phyloP scores from a whole-genome alignment of 2,888 invertebrate genomes.

The Baronia brevicornis region DNA sequence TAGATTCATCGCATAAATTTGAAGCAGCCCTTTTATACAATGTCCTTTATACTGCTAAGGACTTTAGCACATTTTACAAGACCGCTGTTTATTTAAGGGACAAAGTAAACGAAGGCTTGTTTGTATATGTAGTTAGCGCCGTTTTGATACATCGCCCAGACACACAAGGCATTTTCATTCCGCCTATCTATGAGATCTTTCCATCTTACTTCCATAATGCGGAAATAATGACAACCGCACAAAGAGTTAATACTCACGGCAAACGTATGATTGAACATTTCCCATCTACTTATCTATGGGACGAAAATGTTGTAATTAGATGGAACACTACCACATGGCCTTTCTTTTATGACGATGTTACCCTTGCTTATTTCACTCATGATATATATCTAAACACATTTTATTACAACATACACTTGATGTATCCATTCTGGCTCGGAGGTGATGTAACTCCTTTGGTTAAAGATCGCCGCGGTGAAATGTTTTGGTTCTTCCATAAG shows the following conservation, averaged over 20 bases:
- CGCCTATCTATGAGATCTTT: conserved; percentile 82
- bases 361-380: conserved; percentile 81
- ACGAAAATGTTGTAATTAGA: conserved; percentile 70
- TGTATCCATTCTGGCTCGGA: conserved; percentile 79
- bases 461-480: conserved; percentile 78
- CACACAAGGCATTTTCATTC: conserved; percentile 78
- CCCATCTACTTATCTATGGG: conserved; percentile 46
- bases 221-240: conserved; percentile 79
- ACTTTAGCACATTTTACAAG: conserved; percentile 81
- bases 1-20: conserved; percentile 72
- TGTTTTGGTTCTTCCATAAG: conserved; percentile 79
- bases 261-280: conserved; percentile 39
- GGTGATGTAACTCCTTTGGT: conserved; percentile 67
- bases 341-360: conserved; percentile 65
- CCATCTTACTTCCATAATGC: conserved; percentile 83
- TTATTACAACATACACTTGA: conserved; percentile 77
- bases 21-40: conserved; percentile 80
- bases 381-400: conserved; percentile 80
- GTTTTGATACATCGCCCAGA: conserved; percentile 79
- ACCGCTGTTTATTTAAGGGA: conserved; percentile 81
- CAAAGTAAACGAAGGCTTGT: conserved; percentile 81
- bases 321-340: conserved; percentile 79
- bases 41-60: conserved; percentile 81
- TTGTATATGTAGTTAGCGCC: conserved; percentile 77
- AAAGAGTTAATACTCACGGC: conserved; percentile 71